These are phyloP conservation scores for Pelosia muscerda DNA, from an alignment of 2,888 invertebrate species.

Conservation along the genomic window DNA sequence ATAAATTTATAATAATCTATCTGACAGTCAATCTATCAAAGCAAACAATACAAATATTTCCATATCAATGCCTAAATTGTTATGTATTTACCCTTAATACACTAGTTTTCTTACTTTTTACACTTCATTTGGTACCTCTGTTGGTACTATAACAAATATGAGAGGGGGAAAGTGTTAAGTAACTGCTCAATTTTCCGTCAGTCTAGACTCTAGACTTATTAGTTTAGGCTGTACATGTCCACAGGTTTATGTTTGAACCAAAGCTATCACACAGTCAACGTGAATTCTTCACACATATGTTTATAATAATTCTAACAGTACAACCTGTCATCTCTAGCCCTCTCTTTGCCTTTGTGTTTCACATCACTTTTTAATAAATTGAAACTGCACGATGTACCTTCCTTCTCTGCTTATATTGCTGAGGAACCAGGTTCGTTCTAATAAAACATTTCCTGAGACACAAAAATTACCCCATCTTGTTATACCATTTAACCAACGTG, in stretches of 20 bases:
- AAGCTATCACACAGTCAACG: too few species aligned
- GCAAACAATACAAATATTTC: slow-evolving; percentile 19
- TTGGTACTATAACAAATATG: neutral
- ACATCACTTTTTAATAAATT: too few species aligned
- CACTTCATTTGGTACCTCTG: neutral
- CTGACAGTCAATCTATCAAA: slow-evolving; percentile 27
- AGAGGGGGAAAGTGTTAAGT: neutral
- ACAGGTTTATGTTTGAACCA: too few species aligned
- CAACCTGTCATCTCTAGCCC: too few species aligned
- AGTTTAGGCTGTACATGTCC: neutral
- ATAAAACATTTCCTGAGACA: too few species aligned
- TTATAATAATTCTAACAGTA: too few species aligned
- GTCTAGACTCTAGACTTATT: neutral
- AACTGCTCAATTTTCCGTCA: neutral
- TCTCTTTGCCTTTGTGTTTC: too few species aligned
- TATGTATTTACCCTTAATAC: slow-evolving; percentile 14
- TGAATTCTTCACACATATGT: too few species aligned
- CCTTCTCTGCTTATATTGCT: too few species aligned
- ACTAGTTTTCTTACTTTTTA: slow-evolving; percentile 9
- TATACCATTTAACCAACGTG: neutral
- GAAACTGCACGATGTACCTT: too few species aligned
- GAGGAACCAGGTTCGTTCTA: too few species aligned
- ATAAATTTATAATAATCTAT: slow-evolving; percentile 31
- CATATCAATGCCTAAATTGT: slow-evolving; percentile 22
- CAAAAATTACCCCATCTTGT: neutral